Evolutionary conservation across 2,888 invertebrate species (phyloP).

Genomic region (Glyphotaelius pellucidus): DNA sequence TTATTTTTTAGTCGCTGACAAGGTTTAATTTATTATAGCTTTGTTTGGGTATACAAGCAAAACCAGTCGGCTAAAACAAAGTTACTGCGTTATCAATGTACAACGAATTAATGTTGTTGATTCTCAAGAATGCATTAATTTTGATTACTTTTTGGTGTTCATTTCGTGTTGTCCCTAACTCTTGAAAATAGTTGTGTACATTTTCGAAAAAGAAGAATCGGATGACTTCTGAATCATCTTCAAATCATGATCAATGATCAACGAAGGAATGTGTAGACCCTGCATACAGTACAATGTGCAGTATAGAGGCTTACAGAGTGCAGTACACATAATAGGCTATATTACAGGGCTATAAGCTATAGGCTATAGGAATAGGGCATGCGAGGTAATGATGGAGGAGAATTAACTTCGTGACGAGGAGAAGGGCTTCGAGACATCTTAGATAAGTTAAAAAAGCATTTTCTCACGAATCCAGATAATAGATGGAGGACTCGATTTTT

Average conservation of each 20-base stretch:
- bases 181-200: neutral
- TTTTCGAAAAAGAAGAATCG: neutral
- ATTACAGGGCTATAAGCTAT: neutral
- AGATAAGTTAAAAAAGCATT: neutral
- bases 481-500: neutral
- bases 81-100: no score
- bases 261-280: constrained; percentile 14
- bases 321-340: neutral
- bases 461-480: constrained; percentile 26
- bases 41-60: no score
- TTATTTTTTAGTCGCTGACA: no score
- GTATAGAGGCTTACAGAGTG: neutral
- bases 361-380: neutral
- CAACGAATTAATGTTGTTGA: no score
- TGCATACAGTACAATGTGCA: neutral
- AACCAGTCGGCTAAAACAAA: neutral
- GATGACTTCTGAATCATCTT: constrained; percentile 31
- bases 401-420: constrained; percentile 43
- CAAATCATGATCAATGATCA: neutral
- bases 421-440: constrained; percentile 32
- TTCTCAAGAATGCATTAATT: neutral
- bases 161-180: neutral
- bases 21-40: no score
- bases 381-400: constrained; percentile 25
- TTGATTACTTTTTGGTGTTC: neutral